Evolutionary conservation across 2,797 vertebrate genomes (phyloP), one percentile per base, ranked within the genome.

Genomic region (Macropodus opercularis): DNA sequence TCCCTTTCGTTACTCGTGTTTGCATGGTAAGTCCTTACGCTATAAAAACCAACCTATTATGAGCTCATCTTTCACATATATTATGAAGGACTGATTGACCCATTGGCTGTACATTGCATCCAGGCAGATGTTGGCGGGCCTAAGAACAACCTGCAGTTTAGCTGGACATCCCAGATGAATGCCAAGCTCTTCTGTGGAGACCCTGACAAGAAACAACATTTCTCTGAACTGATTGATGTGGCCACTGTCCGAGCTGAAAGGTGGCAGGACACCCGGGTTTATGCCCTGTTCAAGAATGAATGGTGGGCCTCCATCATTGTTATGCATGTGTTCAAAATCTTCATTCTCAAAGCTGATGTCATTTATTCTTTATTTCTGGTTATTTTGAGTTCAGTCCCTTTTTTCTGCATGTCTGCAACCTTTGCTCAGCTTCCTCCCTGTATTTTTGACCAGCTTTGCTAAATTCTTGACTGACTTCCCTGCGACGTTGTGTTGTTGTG

Each of bases 121-220:
- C 19, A 93, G 92, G 35, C 43, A 1, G 93, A 93, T 48, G 4
- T 0, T 0, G 92, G 92, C 0, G 92, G 93, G 0, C 63, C 59
- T 0, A 92, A 90, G 75, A 51, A 21, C 17, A 14, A 9, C 0
- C 32, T 93, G 54, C 91, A 92, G 81, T 75, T 0, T 14, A 72
- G 6, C 4, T 94, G 92, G 93, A 91, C 92, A 0, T 92, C 93
- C 2, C 83, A 85, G 67, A 40, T 93, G 67, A 90, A 69, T 5
- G 80, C 91, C 32, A 79, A 72, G 38, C 82, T 94, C 57, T 86
- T 57, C 47, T 94, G 92, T 34, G 90, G 91, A 8, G 41, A 90
- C 22, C 1, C 1, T 0, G 2, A 38, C 0, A 75, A 36, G 4
- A 63, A 4, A 5, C 21, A 58, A 13, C 21, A 63, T 40, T 93